phyloP scores from a whole-genome alignment of 1,140 invertebrate genomes.

The Diplogasteroides magnus region DNA sequence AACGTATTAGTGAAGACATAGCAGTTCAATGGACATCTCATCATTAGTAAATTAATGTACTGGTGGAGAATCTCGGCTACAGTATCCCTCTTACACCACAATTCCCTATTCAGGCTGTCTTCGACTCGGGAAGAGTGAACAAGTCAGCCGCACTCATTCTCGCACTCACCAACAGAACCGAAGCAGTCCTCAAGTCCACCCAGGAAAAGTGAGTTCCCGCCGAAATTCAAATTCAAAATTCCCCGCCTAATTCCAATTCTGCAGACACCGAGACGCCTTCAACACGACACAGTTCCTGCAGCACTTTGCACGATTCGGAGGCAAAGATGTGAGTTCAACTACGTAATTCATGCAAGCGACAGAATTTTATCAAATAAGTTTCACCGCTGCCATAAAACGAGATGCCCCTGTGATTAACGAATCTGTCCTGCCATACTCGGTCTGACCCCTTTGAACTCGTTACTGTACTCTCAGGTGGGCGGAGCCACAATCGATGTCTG shows the following conservation, averaged over 20 bases:
- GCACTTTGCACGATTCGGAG: slow-evolving; percentile 1
- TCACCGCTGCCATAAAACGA: no score
- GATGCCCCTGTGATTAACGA: no score
- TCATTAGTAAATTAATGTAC: neutral
- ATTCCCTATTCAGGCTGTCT: neutral
- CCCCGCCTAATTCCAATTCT: no score
- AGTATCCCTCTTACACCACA: neutral
- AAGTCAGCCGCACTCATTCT: slow-evolving; percentile 25
- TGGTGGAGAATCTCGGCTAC: neutral
- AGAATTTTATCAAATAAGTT: no score
- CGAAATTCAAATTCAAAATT: no score
- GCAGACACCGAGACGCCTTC: slow-evolving; percentile 23
- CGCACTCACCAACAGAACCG: slow-evolving; percentile 20
- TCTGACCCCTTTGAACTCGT: no score
- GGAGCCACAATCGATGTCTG: slow-evolving; percentile 18
- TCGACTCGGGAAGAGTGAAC: slow-evolving; percentile 13
- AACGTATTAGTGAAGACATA: neutral
- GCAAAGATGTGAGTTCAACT: neutral
- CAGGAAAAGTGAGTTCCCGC: slow-evolving; percentile 26
- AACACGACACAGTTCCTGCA: slow-evolving; percentile 27
- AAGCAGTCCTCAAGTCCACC: slow-evolving; percentile 7
- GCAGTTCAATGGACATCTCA: neutral
- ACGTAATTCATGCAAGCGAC: neutral
- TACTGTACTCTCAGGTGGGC: slow-evolving; percentile 12
- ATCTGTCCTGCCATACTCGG: no score